Conservation (phyloP, 2,797 vertebrate species). For the Gila robusta region DNA sequence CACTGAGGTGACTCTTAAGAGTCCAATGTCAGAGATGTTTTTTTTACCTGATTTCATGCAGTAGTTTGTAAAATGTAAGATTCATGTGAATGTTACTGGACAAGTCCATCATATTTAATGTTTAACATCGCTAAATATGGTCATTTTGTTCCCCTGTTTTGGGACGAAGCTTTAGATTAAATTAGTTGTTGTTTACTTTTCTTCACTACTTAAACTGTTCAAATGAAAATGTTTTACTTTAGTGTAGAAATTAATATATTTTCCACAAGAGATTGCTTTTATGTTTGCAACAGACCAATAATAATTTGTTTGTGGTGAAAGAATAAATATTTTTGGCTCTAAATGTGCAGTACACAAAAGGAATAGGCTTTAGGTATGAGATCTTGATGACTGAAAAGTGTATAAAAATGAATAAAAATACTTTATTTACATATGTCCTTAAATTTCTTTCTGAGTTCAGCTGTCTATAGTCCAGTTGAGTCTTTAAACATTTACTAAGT, state of each 20-base stretch:
- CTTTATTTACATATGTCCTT: not conserved
- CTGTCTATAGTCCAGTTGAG: not conserved
- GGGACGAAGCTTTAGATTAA: not conserved
- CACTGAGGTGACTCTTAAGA: conserved; percentile 11
- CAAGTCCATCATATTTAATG: not conserved
- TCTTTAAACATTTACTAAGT: not conserved
- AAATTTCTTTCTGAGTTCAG: not conserved
- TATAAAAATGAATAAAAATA: not conserved
- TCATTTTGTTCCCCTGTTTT: not conserved
- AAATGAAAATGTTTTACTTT: not conserved
- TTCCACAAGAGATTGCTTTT: not conserved
- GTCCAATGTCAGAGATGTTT: conserved; percentile 44
- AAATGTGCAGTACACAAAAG: conserved; percentile 5
- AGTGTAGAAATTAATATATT: conserved; percentile 1
- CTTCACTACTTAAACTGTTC: not conserved
- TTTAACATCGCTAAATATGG: not conserved
- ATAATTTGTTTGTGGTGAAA: not conserved
- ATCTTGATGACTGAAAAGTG: not conserved
- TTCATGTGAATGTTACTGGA: not conserved
- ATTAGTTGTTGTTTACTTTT: not conserved
- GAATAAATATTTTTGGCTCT: not conserved
- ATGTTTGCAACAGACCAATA: not conserved
- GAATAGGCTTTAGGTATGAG: not conserved
- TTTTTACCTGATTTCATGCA: conserved; percentile 50
- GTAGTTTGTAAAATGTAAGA: conserved; percentile 58